These are phyloP conservation scores for Kradibia gibbosae DNA, from an alignment of 1,140 invertebrate genomes.

Conservation along the genomic window DNA sequence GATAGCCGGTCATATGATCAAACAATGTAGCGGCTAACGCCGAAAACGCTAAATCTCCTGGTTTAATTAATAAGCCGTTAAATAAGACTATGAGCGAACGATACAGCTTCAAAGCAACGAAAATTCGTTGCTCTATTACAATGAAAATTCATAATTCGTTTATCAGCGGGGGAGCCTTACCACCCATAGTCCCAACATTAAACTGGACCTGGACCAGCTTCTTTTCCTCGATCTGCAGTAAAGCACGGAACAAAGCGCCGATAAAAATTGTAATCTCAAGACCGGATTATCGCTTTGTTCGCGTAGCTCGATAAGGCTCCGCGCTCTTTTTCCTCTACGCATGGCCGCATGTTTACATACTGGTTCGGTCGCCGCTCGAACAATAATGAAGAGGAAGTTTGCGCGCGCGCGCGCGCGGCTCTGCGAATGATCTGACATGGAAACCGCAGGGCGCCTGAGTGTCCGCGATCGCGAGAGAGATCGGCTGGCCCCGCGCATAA, in stretches of 20 bases:
- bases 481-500: slow-evolving; percentile 33
- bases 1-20: neutral
- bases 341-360: slow-evolving; percentile 33
- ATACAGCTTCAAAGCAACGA: neutral
- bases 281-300: slow-evolving; percentile 45
- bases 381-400: slow-evolving; percentile 8
- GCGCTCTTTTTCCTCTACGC: neutral
- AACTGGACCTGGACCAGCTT: slow-evolving; percentile 1
- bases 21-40: neutral
- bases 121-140: slow-evolving; percentile 35
- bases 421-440: slow-evolving; percentile 9
- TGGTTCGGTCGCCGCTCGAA: neutral
- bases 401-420: neutral
- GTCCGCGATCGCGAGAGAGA: slow-evolving; percentile 20
- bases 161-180: slow-evolving; percentile 21
- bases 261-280: slow-evolving; percentile 40
- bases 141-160: slow-evolving; percentile 33
- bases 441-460: slow-evolving; percentile 34
- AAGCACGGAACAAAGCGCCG: slow-evolving; percentile 18
- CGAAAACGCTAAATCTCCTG: neutral
- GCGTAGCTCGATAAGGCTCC: slow-evolving; percentile 24
- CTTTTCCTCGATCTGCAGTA: slow-evolving; percentile 36
- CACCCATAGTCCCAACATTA: slow-evolving; percentile 31
- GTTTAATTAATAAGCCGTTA: slow-evolving; percentile 18
- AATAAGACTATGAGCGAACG: neutral